Conservation (phyloP, 2,113 vertebrate genomes). For the Choloepus hoffmanni region DNA sequence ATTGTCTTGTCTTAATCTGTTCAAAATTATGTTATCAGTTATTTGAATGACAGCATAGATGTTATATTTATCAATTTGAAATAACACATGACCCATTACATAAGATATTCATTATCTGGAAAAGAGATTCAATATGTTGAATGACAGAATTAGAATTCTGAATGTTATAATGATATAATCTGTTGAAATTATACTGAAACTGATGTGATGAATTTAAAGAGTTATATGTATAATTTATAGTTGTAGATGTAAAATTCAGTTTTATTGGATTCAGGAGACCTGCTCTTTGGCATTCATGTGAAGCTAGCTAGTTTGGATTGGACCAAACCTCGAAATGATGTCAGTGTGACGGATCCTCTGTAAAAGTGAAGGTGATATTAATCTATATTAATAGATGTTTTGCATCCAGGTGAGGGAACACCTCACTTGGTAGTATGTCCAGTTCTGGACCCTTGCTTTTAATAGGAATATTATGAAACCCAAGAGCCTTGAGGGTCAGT, state of each 20-base stretch:
- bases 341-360: neutral
- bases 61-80: constrained; percentile 5
- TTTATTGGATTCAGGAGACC: neutral
- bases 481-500: neutral
- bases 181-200: constrained; percentile 9
- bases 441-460: neutral
- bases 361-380: constrained; percentile 18
- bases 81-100: neutral
- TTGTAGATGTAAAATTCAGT: neutral
- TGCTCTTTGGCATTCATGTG: constrained; percentile 3
- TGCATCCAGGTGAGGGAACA: neutral
- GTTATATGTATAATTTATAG: neutral
- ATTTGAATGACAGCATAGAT: neutral
- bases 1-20: neutral
- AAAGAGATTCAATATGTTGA: constrained; percentile 48
- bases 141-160: neutral
- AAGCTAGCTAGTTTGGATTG: neutral
- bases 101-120: neutral
- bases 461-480: neutral
- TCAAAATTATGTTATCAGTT: constrained; percentile 10
- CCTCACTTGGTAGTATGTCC: neutral
- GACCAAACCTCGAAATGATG: neutral
- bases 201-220: constrained; percentile 2
- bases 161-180: neutral
- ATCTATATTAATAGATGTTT: neutral